Evolutionary conservation across 2,113 vertebrate species (phyloP).

Genomic region (Piaya cayana): DNA sequence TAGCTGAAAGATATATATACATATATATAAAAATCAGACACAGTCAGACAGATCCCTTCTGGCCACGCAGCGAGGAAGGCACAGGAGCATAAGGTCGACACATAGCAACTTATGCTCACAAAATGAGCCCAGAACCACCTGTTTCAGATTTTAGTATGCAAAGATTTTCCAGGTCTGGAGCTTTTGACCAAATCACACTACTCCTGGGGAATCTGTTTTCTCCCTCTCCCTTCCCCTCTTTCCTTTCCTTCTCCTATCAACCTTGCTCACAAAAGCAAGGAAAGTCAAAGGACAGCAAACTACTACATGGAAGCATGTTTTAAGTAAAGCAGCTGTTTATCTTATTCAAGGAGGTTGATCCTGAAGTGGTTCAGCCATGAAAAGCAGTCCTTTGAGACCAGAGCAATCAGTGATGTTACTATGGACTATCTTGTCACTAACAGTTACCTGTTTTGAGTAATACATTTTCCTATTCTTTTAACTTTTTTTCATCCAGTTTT

Average conservation of each 20-base stretch:
- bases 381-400: neutral
- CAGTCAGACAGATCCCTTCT: conserved; percentile 42
- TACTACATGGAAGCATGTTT: neutral
- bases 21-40: conserved; percentile 52
- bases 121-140: conserved; percentile 59
- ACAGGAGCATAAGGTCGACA: conserved; percentile 39
- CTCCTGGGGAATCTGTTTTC: neutral
- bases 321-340: neutral
- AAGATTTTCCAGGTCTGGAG: conserved; percentile 36
- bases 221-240: neutral
- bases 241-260: neutral
- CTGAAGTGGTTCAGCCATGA: neutral
- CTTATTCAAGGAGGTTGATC: neutral
- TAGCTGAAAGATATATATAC: conserved; percentile 53
- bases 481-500: neutral
- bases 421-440: neutral
- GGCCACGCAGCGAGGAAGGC: conserved; percentile 53
- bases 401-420: neutral
- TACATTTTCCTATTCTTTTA: neutral
- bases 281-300: neutral
- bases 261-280: neutral
- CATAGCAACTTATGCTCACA: conserved; percentile 25
- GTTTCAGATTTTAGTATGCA: conserved; percentile 54
- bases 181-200: conserved; percentile 26
- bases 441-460: neutral